Conservation (phyloP, 2,888 invertebrate genomes). For the Dicycla oo region DNA sequence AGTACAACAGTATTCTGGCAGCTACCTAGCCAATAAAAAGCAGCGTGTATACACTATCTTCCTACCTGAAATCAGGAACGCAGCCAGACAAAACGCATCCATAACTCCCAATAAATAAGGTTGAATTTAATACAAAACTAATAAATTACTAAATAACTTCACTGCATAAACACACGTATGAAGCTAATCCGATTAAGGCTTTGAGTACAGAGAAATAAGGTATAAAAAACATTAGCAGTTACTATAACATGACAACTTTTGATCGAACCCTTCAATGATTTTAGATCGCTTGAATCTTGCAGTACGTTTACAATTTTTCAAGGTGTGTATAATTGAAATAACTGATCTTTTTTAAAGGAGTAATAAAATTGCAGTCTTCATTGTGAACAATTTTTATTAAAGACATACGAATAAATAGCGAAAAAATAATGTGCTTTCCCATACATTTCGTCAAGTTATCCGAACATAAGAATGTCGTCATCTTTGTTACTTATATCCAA, state of each 20-base stretch:
- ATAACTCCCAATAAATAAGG: conserved; percentile 11
- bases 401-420: no score
- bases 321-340: no score
- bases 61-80: conserved; percentile 24
- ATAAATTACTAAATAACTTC: neutral
- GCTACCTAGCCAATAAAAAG: no score
- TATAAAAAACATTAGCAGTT: conserved; percentile 32
- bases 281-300: neutral
- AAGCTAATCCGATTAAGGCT: neutral
- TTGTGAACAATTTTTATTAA: no score
- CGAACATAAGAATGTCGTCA: no score
- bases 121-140: conserved; percentile 9
- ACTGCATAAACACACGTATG: neutral
- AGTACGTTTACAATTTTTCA: neutral
- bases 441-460: no score
- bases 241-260: conserved; percentile 17
- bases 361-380: no score
- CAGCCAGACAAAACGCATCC: conserved; percentile 24
- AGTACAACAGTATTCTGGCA: no score
- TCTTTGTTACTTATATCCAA: no score
- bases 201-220: conserved; percentile 37
- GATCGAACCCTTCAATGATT: neutral
- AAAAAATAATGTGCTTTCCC: no score
- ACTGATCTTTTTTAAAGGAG: no score
- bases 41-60: neutral